A percentile compares a stretch with the other conserved stretches of the same genome.
Conservation (phyloP, 2,888 invertebrate species). For the Platynereis dumerilii region DNA sequence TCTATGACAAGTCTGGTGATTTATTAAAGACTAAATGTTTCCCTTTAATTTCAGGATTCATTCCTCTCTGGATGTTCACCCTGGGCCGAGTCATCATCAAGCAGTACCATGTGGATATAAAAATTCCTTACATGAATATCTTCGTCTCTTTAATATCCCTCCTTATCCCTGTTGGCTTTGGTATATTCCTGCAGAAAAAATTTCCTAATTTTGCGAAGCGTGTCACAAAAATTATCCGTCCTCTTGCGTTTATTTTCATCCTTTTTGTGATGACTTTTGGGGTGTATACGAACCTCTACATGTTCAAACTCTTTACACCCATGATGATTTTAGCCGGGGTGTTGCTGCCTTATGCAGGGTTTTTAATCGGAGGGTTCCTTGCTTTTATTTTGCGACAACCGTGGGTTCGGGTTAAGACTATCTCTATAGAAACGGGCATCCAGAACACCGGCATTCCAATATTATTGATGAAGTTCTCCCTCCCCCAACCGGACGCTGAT, state of each 20-base stretch:
- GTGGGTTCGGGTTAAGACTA: conserved; percentile 68
- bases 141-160: conserved; percentile 62
- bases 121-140: conserved; percentile 65
- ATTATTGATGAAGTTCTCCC: conserved; percentile 80
- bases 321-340: conserved; percentile 47
- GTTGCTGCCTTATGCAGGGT: conserved; percentile 57
- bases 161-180: conserved; percentile 65
- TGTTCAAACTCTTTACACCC: conserved; percentile 81
- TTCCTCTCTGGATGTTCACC: conserved; percentile 67
- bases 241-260: conserved; percentile 63
- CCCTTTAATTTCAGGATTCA: conserved; percentile 65
- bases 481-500: conserved; percentile 86
- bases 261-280: conserved; percentile 64
- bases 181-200: conserved; percentile 61
- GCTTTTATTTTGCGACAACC: conserved; percentile 46
- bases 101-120: conserved; percentile 42
- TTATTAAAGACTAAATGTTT: too few species aligned
- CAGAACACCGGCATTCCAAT: conserved; percentile 94
- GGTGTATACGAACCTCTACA: conserved; percentile 79
- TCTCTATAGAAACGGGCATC: conserved; percentile 83
- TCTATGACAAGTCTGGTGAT: too few species aligned
- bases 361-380: conserved; percentile 48
- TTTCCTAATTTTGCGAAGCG: conserved; percentile 54
- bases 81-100: conserved; percentile 55
- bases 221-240: conserved; percentile 59